Percentiles rank a stretch among this genome's conserved stretches.
Evolutionary conservation across 2,888 invertebrate species (phyloP).

Genomic region (Melieria picta): DNA sequence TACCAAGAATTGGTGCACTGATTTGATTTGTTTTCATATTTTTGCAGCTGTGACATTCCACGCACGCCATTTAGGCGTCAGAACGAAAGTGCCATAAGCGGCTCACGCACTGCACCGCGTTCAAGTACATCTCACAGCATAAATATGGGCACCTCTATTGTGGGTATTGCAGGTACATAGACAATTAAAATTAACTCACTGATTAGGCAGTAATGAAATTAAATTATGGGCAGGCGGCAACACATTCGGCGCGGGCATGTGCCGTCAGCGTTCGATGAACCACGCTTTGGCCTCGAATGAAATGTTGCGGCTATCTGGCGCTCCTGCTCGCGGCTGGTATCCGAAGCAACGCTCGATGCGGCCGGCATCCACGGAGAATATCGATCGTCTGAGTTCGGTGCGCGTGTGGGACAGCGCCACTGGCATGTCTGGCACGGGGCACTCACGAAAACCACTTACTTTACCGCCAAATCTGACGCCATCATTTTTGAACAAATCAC

Average conservation of each 20-base stretch:
- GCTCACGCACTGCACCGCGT: slow-evolving; percentile 71
- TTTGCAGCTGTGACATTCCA: slow-evolving; percentile 76
- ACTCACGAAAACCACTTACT: slow-evolving; percentile 81
- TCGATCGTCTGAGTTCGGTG: slow-evolving; percentile 76
- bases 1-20: neutral
- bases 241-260: slow-evolving; percentile 61
- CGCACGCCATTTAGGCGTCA: slow-evolving; percentile 79
- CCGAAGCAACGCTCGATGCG: slow-evolving; percentile 77
- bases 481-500: slow-evolving; percentile 89
- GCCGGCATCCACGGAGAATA: slow-evolving; percentile 86
- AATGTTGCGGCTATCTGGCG: slow-evolving; percentile 79
- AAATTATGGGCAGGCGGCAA: slow-evolving; percentile 15
- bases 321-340: slow-evolving; percentile 87
- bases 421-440: slow-evolving; percentile 67
- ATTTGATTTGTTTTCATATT: slow-evolving; percentile 12
- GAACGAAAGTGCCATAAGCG: slow-evolving; percentile 65
- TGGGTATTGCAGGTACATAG: slow-evolving; percentile 60
- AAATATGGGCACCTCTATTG: slow-evolving; percentile 65
- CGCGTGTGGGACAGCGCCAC: slow-evolving; percentile 67
- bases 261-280: slow-evolving; percentile 68
- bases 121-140: slow-evolving; percentile 66
- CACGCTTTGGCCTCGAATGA: slow-evolving; percentile 78
- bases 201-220: slow-evolving; percentile 1
- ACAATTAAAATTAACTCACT: neutral
- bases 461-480: slow-evolving; percentile 88